Evolutionary conservation across 2,888 invertebrate species (phyloP).

Genomic region (Epinotia ramella): DNA sequence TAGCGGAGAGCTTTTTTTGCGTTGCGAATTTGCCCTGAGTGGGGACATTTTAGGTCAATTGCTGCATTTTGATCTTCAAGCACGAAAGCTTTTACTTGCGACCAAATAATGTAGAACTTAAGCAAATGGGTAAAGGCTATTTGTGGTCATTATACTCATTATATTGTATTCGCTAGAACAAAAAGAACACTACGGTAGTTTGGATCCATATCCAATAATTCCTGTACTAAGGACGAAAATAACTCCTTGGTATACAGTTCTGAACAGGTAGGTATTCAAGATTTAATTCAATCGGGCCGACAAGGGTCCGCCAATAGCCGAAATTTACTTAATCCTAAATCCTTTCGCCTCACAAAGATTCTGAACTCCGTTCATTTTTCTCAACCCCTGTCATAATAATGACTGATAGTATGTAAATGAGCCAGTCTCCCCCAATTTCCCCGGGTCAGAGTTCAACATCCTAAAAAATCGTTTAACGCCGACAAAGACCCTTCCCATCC

Average conservation of each 20-base stretch:
- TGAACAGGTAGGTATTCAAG: neutral
- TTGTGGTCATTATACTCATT: neutral
- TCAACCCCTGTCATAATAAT: conserved; percentile 15
- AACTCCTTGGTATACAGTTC: neutral
- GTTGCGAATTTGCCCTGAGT: conserved; percentile 31
- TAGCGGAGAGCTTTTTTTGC: conserved; percentile 39
- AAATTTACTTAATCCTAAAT: conserved; percentile 3
- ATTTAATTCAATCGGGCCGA: neutral
- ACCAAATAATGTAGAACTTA: conserved; percentile 5
- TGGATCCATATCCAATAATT: neutral
- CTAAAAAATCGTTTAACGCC: neutral
- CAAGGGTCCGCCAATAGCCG: neutral
- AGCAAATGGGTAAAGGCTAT: neutral
- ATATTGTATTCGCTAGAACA: neutral
- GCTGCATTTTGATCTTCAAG: conserved; percentile 25
- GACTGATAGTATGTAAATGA: conserved; percentile 19
- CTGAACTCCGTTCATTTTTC: conserved; percentile 1
- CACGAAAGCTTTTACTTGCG: conserved; percentile 17
- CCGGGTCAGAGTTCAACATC: neutral
- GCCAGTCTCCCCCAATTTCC: conserved; percentile 11
- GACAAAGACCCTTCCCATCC: neutral
- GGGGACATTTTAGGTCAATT: conserved; percentile 42
- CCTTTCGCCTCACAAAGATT: neutral
- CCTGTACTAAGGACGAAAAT: neutral
- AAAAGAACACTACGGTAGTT: neutral